phyloP scores from a whole-genome alignment of 2,113 vertebrate genomes.

The Lycaon pictus region DNA sequence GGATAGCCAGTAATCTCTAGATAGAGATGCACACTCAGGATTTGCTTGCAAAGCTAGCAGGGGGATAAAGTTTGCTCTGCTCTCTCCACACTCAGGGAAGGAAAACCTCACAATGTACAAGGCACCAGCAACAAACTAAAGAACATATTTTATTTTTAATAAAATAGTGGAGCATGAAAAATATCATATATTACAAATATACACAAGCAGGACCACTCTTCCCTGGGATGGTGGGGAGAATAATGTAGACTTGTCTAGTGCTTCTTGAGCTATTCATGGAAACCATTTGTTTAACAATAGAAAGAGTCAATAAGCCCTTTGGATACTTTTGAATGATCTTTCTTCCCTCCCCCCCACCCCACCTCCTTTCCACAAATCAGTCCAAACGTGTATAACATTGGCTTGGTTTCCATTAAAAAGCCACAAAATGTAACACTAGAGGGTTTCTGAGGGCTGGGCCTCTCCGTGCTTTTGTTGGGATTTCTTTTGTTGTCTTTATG shows the following conservation, averaged over 20 bases:
- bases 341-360: not conserved
- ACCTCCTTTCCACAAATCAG: constrained; percentile 89
- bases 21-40: fast-evolving
- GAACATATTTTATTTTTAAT: constrained; percentile 94
- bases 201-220: constrained; percentile 86
- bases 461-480: constrained; percentile 91
- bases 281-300: constrained; percentile 93
- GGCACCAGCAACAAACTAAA: constrained; percentile 90
- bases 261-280: constrained; percentile 92
- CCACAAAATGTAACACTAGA: constrained; percentile 90
- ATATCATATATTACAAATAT: constrained; percentile 92
- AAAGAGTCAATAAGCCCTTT: constrained; percentile 91
- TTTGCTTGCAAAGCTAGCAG: not conserved
- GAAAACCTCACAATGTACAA: constrained; percentile 63
- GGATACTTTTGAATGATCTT: constrained; percentile 88
- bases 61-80: not conserved
- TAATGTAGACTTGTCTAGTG: constrained; percentile 88
- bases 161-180: constrained; percentile 93
- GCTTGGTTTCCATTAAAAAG: constrained; percentile 96
- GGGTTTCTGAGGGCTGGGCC: constrained; percentile 89
- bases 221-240: constrained; percentile 83
- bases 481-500: constrained; percentile 93
- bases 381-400: constrained; percentile 91
- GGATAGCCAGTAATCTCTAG: not conserved
- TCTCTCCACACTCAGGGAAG: not conserved